A percentile compares a stretch with the other conserved stretches of the same genome.
These are phyloP conservation scores for Myotis planiceps DNA, from an alignment of 2,797 vertebrate genomes.

Conservation along the genomic window DNA sequence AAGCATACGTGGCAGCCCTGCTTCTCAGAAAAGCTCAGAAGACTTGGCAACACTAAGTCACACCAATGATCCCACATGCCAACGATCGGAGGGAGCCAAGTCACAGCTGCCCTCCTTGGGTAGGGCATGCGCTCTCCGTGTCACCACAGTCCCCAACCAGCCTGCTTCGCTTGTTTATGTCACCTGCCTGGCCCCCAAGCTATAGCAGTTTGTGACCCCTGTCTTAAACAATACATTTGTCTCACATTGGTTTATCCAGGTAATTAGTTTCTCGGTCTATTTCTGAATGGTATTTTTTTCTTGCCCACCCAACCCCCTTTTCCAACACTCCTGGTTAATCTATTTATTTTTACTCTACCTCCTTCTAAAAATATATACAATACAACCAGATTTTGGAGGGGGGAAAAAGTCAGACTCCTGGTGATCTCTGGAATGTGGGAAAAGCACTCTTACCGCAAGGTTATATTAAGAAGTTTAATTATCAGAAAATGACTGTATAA, in stretches of 20 bases:
- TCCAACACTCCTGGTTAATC: constrained; percentile 63
- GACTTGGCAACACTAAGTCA: background rate
- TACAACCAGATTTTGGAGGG: constrained; percentile 52
- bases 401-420: background rate
- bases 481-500: constrained; percentile 77
- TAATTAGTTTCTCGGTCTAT: constrained; percentile 58
- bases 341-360: constrained; percentile 71
- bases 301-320: constrained; percentile 65
- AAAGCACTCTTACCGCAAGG: constrained; percentile 69
- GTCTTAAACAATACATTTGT: constrained; percentile 56
- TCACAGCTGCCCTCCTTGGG: background rate
- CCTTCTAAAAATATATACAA: constrained; percentile 76
- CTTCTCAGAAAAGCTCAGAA: background rate
- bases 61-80: background rate
- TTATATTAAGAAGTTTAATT: constrained; percentile 81
- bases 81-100: background rate
- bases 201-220: constrained; percentile 45
- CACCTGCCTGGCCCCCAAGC: background rate
- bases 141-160: background rate
- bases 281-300: constrained; percentile 70
- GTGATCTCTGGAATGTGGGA: constrained; percentile 78
- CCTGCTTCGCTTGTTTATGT: background rate
- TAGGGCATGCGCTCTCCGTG: background rate
- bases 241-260: constrained; percentile 43
- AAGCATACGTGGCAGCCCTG: background rate